Evolutionary conservation across 1,140 invertebrate genomes (phyloP), one percentile per base, ranked within the genome.

Genomic region (Dinoponera quadriceps): DNA sequence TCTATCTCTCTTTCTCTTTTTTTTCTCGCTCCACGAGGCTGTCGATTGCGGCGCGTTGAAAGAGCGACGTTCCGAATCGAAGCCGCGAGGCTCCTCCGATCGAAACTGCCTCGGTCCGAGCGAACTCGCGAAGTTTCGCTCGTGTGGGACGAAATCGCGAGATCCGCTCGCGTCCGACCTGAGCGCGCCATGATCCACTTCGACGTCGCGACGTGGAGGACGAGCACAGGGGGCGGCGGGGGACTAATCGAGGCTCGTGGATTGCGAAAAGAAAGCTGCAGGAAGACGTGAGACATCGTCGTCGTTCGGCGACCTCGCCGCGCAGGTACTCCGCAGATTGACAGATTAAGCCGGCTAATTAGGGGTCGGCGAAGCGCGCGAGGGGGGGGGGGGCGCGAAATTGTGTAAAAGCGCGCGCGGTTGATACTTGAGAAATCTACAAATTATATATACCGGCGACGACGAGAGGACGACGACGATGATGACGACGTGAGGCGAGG

Each of bases 341-440:
- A 81, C 75, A 14, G 82, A 88, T 90, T 89, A 89, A 72, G 65
- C n/a, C 60, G 27, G 33, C 77, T 91, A 91, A 91, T 91, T 90
- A 91, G 29, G 57, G 74, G 33, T 49, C 48, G 63, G 63, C 25
- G 54, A 20, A 11, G 25, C 18, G 57, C 18, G 29, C 54, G 66
- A 33, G n/a, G 71, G 48, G 65, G 48, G 60, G 77, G 60, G 73
- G 65, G 57, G 74, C 25, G 14, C n/a, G 55, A 82, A 71, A 69
- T 87, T 80, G 71, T 85, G 82, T 82, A 87, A 87, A 87, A 9
- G 38, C 68, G 51, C 75, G 85, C 60, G 60, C 54, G 55, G 54
- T 66, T 59, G 54, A 66, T 59, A 51, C 80, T 87, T 87, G 82
- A 63, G 86, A 87, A 87, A 87, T 80, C 57, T 73, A 74, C 73